These are phyloP conservation scores for Vanessa tameamea DNA, from an alignment of 1,140 invertebrate genomes.

Conservation along the genomic window DNA sequence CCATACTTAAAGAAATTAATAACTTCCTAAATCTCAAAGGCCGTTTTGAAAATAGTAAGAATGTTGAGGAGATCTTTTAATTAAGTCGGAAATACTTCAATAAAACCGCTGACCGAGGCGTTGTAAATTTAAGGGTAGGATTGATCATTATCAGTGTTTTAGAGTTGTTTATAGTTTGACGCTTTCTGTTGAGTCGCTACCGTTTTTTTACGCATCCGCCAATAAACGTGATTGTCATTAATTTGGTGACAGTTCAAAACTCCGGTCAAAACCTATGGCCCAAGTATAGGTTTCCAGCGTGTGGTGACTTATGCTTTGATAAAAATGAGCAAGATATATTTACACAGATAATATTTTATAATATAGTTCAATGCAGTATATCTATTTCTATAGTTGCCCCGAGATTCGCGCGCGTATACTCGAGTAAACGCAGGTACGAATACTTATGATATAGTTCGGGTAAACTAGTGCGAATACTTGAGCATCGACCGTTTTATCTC, in stretches of 20 bases:
- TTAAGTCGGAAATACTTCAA: conserved; percentile 67
- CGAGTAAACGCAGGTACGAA: too few species aligned
- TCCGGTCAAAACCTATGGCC: conserved; percentile 5
- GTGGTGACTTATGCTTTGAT: not conserved
- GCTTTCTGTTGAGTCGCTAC: conserved; percentile 53
- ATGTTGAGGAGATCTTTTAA: conserved; percentile 65
- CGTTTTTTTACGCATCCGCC: conserved; percentile 71
- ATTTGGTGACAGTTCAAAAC: conserved; percentile 53
- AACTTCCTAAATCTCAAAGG: conserved; percentile 44
- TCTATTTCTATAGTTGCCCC: too few species aligned
- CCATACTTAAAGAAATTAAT: conserved; percentile 30
- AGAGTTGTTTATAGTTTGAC: conserved; percentile 59
- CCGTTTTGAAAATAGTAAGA: conserved; percentile 33
- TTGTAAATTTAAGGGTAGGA: conserved; percentile 60
- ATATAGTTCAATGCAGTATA: too few species aligned
- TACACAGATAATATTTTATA: too few species aligned
- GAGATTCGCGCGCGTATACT: too few species aligned
- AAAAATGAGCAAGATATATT: too few species aligned
- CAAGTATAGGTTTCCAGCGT: conserved; percentile 7
- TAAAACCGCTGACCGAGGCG: conserved; percentile 56
- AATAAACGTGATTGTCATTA: conserved; percentile 76
- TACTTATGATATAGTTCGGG: too few species aligned
- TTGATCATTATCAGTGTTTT: conserved; percentile 63
- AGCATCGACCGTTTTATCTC: too few species aligned
- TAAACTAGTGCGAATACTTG: too few species aligned